Percentiles rank a stretch among this genome's conserved stretches.
These are phyloP conservation scores for Yponomeuta malinellus DNA, from an alignment of 2,888 invertebrate genomes.

Conservation along the genomic window DNA sequence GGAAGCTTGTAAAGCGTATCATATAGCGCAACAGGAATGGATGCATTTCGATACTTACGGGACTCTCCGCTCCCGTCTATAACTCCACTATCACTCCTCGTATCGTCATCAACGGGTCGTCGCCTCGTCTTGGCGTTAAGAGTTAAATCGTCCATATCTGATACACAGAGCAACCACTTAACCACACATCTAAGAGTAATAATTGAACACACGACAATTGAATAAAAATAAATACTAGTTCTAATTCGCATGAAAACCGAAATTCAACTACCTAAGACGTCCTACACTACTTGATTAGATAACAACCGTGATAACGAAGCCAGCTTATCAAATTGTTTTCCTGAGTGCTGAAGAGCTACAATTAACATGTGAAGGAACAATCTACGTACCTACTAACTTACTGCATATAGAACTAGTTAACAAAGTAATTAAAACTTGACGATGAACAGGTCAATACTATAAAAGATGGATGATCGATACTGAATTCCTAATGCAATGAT, in stretches of 20 bases:
- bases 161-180: slow-evolving; percentile 31
- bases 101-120: slow-evolving; percentile 64
- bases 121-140: slow-evolving; percentile 40
- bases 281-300: slow-evolving; percentile 60
- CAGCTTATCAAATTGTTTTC: slow-evolving; percentile 52
- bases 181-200: slow-evolving; percentile 27
- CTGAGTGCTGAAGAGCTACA: slow-evolving; percentile 19
- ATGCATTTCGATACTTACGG: slow-evolving; percentile 41
- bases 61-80: slow-evolving; percentile 41
- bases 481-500: no score
- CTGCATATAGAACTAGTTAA: background rate
- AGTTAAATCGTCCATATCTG: slow-evolving; percentile 48
- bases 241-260: slow-evolving; percentile 36
- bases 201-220: slow-evolving; percentile 26
- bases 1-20: slow-evolving; percentile 1
- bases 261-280: slow-evolving; percentile 59
- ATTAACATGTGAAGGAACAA: background rate
- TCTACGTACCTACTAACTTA: background rate
- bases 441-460: background rate
- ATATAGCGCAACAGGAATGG: slow-evolving; percentile 15
- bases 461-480: background rate
- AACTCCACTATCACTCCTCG: slow-evolving; percentile 56
- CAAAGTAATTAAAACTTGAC: no score
- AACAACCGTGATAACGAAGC: slow-evolving; percentile 47
- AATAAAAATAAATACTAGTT: slow-evolving; percentile 15